phyloP scores from a whole-genome alignment of 2,797 vertebrate genomes.

The Silurus aristotelis region DNA sequence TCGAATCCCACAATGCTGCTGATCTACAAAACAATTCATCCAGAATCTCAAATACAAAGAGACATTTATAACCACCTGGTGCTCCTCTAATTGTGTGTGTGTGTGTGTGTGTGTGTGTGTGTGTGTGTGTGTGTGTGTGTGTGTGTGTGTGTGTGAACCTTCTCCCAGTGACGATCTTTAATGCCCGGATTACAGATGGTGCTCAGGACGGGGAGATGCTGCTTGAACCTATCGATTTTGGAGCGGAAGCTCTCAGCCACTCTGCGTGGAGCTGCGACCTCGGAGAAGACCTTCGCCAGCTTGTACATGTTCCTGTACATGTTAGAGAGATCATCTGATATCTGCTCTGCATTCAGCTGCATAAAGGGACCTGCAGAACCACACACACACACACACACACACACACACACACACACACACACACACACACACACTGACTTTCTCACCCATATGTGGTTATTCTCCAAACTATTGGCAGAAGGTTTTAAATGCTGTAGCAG shows the following conservation, averaged over 20 bases:
- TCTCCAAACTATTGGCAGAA: no score
- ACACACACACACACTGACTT: no score
- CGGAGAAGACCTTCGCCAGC: conserved; percentile 77
- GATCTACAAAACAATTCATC: conserved; percentile 74
- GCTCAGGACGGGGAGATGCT: conserved; percentile 81
- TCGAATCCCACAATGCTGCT: conserved; percentile 79
- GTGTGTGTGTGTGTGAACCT: conserved; percentile 65
- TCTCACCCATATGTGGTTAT: no score
- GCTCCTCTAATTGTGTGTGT: background rate
- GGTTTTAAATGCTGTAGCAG: no score
- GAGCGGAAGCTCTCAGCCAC: conserved; percentile 78
- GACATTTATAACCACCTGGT: background rate
- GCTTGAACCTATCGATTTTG: conserved; percentile 86
- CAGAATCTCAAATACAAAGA: background rate
- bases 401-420: background rate
- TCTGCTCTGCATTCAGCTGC: conserved; percentile 79
- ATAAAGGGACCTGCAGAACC: conserved; percentile 74
- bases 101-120: background rate
- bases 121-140: background rate
- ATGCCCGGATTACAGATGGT: conserved; percentile 87
- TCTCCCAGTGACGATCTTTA: conserved; percentile 86
- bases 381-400: conserved; percentile 6
- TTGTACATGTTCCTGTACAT: conserved; percentile 89
- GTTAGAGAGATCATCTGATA: conserved; percentile 78
- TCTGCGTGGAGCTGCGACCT: conserved; percentile 72